Percentiles rank a stretch among this genome's conserved stretches.
Conservation (phyloP, 2,888 invertebrate genomes). For the Drosophila cracens region DNA sequence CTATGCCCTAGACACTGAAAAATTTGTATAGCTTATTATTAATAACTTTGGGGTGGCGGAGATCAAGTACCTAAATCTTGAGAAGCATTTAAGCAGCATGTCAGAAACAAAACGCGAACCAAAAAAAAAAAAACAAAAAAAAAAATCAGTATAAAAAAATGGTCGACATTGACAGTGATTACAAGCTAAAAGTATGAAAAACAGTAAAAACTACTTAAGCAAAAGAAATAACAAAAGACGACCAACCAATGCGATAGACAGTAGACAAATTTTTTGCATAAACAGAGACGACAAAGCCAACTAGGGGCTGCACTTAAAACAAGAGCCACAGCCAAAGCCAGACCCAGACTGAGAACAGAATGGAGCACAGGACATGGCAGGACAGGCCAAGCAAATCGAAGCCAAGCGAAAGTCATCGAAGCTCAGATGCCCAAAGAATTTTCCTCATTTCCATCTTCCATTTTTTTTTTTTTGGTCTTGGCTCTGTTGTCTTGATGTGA, state of each 20-base stretch:
- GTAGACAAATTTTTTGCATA: constrained; percentile 81
- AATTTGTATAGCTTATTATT: constrained; percentile 81
- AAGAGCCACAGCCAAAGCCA: constrained; percentile 47
- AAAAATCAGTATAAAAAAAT: constrained; percentile 36
- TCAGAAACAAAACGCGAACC: constrained; percentile 70
- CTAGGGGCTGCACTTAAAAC: constrained; percentile 77
- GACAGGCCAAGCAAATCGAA: constrained; percentile 43
- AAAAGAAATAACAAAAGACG: constrained; percentile 77
- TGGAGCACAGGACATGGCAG: constrained; percentile 22
- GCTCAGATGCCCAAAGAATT: constrained; percentile 60
- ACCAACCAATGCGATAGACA: constrained; percentile 40
- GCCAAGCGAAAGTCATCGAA: constrained; percentile 64
- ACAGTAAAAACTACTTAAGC: constrained; percentile 82
- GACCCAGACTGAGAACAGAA: constrained; percentile 25
- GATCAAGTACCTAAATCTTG: constrained; percentile 81
- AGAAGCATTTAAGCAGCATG: constrained; percentile 79
- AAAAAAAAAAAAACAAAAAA: constrained; percentile 2
- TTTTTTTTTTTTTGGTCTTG: constrained; percentile 10
- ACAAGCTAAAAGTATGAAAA: constrained; percentile 81
- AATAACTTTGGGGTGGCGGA: constrained; percentile 73
- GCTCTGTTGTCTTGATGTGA: constrained; percentile 39
- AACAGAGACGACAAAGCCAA: constrained; percentile 81
- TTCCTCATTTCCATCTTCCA: constrained; percentile 21
- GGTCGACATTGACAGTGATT: constrained; percentile 80
- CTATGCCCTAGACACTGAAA: constrained; percentile 71